These are phyloP conservation scores for Cryptocheilus praepositus DNA, from an alignment of 2,888 invertebrate genomes.

Conservation along the genomic window DNA sequence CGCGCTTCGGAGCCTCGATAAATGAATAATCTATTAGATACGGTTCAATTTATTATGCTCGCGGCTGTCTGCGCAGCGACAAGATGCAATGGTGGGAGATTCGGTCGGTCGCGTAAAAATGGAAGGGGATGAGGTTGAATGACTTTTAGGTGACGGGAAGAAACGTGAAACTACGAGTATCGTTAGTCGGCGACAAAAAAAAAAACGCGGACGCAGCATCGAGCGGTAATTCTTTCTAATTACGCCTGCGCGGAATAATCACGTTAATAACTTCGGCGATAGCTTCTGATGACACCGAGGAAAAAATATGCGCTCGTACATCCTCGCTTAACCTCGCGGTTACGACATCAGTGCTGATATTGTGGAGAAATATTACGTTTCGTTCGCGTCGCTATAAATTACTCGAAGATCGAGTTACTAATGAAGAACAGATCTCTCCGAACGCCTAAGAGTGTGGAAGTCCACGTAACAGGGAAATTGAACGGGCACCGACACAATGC, in stretches of 20 bases:
- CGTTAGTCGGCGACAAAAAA: conserved; percentile 13
- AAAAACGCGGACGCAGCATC: conserved; percentile 9
- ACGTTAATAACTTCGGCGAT: conserved; percentile 10
- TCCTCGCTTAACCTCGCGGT: conserved; percentile 14
- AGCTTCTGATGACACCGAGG: conserved; percentile 21
- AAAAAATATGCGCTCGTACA: conserved; percentile 35
- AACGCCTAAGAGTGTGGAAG: no score
- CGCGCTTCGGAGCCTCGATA: no score
- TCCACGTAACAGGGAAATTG: no score
- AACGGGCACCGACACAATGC: no score
- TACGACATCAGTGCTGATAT: not conserved
- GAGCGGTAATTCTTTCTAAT: conserved; percentile 35
- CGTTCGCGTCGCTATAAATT: conserved; percentile 4
- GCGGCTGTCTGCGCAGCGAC: not conserved
- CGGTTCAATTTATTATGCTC: no score
- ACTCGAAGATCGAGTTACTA: not conserved
- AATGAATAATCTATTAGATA: no score
- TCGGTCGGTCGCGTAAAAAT: not conserved
- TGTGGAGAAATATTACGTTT: conserved; percentile 6
- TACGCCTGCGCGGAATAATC: conserved; percentile 7
- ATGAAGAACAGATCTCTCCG: no score
- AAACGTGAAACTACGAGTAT: conserved; percentile 4
- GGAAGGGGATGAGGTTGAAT: not conserved
- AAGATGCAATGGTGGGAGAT: not conserved
- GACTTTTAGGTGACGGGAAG: conserved; percentile 4